Percentiles rank a stretch among this genome's conserved stretches.
phyloP scores from a whole-genome alignment of 2,113 vertebrate genomes.

The Rutilus rutilus region DNA sequence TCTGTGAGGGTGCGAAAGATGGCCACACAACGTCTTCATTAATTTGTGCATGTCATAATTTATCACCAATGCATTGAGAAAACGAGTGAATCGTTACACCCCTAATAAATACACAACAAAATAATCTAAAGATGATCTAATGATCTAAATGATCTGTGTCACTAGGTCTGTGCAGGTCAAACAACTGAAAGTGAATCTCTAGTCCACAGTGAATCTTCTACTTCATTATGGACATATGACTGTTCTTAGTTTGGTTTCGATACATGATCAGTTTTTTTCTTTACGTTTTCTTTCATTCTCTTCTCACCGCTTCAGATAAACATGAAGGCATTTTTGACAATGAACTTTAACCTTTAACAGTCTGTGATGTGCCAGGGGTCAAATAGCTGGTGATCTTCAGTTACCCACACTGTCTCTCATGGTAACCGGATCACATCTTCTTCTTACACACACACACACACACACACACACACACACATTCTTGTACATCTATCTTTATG shows the following conservation, averaged over 20 bases:
- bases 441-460: neutral
- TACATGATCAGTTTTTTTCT: neutral
- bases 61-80: no score
- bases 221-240: neutral
- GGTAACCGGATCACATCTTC: conserved; percentile 58
- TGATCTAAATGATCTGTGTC: no score
- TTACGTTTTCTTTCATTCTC: neutral
- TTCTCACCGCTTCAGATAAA: conserved; percentile 49
- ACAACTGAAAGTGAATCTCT: neutral
- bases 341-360: conserved; percentile 66
- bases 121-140: no score
- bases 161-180: neutral
- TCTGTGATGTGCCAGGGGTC: conserved; percentile 70
- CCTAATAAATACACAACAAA: no score
- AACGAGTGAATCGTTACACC: no score
- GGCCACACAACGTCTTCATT: no score
- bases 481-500: no score
- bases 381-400: conserved; percentile 70
- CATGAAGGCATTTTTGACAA: conserved; percentile 53
- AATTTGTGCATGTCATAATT: no score
- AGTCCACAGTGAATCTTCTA: neutral
- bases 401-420: conserved; percentile 55
- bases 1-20: no score
- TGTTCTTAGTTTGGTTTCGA: neutral
- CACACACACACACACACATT: neutral